phyloP scores from a whole-genome alignment of 2,113 vertebrate genomes.

The Thalassarche chlororhynchos region DNA sequence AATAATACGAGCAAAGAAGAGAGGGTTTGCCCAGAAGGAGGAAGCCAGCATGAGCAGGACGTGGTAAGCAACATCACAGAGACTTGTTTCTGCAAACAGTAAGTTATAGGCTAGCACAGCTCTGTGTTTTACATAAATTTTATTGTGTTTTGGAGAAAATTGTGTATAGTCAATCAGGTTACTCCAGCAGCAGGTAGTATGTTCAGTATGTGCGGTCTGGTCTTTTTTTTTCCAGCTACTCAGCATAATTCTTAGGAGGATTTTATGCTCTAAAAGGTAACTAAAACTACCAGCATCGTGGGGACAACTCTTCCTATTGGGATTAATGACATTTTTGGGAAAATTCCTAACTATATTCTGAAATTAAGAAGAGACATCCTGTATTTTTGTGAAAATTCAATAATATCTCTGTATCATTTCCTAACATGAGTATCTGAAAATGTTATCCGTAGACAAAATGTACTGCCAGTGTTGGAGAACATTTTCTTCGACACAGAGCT shows the following conservation, averaged over 20 bases:
- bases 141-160: conserved; percentile 38
- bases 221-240: neutral
- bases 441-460: neutral
- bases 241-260: neutral
- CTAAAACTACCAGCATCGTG: neutral
- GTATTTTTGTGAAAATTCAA: neutral
- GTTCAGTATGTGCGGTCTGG: neutral
- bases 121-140: conserved; percentile 18
- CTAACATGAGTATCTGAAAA: neutral
- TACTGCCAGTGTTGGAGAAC: conserved; percentile 22
- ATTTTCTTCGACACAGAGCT: conserved; percentile 19
- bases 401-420: neutral
- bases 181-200: neutral
- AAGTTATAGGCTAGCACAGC: neutral
- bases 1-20: neutral
- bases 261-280: neutral
- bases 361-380: neutral
- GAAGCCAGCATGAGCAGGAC: neutral
- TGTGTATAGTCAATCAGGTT: neutral
- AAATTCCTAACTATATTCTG: neutral
- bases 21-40: neutral
- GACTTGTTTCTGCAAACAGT: neutral
- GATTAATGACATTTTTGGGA: neutral
- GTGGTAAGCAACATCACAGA: neutral
- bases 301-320: neutral